Base-by-base conservation (phyloP, 2,888 invertebrate genomes). In the Diarsia mendica region DNA sequence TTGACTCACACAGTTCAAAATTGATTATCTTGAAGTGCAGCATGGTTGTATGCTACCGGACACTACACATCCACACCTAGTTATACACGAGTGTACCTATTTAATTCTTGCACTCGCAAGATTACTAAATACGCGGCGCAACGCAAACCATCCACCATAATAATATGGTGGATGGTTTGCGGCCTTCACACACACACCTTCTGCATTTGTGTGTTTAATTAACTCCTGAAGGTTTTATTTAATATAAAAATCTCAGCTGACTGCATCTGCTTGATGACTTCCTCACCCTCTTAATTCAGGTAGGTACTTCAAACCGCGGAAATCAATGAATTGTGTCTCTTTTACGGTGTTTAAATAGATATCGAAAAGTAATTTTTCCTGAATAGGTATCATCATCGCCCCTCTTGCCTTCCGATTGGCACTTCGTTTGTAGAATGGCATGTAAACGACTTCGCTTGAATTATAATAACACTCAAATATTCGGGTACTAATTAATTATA, bases 401-500 rank as follows among this genome's bases (percentile, higher is more conserved):
- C 75, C 53, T 61, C 66, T 70, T 39, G 9, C 49, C n/a, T 67
- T n/a, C 23, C 18, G 44, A 60, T 33, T 44, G 69, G n/a, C 49
- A 72, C 55, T 79, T 55, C 44, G 48, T 72, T 68, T 20, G 11
- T 39, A 15, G 60, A 68, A 78, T 69, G 51, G 46, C 55, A 79
- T 51, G 60, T 55, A 69, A 72, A 65, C 18, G 44, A 72, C 67
- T 55, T 72, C 28, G 66, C 8, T 48, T 60, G 39, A 84, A 80
- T 86, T 61, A 48, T 76, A 78, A 78, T 81, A 74, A 67, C 76
- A 68, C 20, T 75, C 44, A 66, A 72, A 68, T 69, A 70, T 74
- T 75, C 64, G 18, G 67, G 64, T 48, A 80, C 55, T 77, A 61
- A 78, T 60, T 75, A 67, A 70, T 73, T 49, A 69, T 53, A 74